Percentiles rank a stretch among this genome's conserved stretches.
These are phyloP conservation scores for Cephalopterus ornatus DNA, from an alignment of 2,113 vertebrate species.

Conservation along the genomic window DNA sequence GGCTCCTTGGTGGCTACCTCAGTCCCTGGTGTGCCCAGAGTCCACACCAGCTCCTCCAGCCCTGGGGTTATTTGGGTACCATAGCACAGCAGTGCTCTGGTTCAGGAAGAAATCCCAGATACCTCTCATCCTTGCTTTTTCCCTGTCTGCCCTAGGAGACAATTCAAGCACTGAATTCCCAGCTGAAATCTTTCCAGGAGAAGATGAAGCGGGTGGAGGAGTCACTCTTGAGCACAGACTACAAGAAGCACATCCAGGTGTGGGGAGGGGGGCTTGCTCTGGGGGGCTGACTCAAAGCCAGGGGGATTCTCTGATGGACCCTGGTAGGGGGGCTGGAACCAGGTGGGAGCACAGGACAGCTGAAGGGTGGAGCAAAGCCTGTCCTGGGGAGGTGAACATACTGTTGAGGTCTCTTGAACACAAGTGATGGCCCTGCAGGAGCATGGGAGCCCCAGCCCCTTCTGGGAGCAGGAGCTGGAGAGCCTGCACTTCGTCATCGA, in stretches of 20 bases:
- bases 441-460: conserved; percentile 86
- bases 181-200: conserved; percentile 80
- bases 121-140: neutral
- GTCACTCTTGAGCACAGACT: conserved; percentile 83
- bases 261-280: neutral
- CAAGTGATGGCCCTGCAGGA: conserved; percentile 70
- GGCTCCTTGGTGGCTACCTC: neutral
- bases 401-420: neutral
- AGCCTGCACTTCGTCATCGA: conserved; percentile 93
- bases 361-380: neutral
- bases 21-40: rapidly evolving
- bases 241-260: conserved; percentile 75
- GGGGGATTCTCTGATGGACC: neutral
- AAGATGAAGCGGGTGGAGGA: conserved; percentile 82
- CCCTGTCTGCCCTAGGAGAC: conserved; percentile 59
- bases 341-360: neutral
- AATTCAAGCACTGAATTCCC: conserved; percentile 70
- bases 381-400: neutral
- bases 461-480: conserved; percentile 96
- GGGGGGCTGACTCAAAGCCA: neutral
- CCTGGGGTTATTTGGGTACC: neutral
- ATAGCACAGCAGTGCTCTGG: neutral
- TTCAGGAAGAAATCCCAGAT: neutral
- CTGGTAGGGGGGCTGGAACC: neutral
- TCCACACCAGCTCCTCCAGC: rapidly evolving